phyloP scores from a whole-genome alignment of 1,140 invertebrate species.

The Pogonognathellus flavescens region DNA sequence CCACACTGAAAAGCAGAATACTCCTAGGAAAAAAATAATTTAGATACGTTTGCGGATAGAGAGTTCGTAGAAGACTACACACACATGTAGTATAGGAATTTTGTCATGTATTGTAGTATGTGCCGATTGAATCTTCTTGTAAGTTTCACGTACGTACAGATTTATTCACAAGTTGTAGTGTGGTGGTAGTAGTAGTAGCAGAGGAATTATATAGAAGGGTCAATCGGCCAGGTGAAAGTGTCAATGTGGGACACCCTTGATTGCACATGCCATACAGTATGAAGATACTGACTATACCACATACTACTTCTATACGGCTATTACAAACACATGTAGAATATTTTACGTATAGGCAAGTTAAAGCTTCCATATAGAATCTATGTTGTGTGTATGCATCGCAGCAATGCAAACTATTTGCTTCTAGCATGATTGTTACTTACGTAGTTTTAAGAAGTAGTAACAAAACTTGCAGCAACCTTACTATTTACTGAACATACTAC shows the following conservation, averaged over 20 bases:
- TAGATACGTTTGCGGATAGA: neutral
- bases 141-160: neutral
- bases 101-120: neutral
- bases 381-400: neutral
- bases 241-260: conserved; percentile 65
- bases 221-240: conserved; percentile 65
- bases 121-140: neutral
- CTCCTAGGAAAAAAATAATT: neutral
- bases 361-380: no score
- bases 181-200: neutral
- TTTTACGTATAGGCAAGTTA: no score
- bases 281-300: neutral
- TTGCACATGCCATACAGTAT: conserved; percentile 44
- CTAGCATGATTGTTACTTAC: conserved; percentile 30
- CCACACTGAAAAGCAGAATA: neutral
- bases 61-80: neutral
- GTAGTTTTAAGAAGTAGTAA: conserved; percentile 28
- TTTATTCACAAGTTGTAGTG: no score
- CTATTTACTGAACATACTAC: conserved; percentile 16
- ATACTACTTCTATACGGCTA: neutral
- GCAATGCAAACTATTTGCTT: conserved; percentile 19
- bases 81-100: neutral
- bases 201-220: conserved; percentile 55
- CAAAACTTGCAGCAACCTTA: conserved; percentile 36
- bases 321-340: neutral